Base-by-base conservation (phyloP, 2,888 invertebrate genomes). In the Poecilobothrus nobilitatus region DNA sequence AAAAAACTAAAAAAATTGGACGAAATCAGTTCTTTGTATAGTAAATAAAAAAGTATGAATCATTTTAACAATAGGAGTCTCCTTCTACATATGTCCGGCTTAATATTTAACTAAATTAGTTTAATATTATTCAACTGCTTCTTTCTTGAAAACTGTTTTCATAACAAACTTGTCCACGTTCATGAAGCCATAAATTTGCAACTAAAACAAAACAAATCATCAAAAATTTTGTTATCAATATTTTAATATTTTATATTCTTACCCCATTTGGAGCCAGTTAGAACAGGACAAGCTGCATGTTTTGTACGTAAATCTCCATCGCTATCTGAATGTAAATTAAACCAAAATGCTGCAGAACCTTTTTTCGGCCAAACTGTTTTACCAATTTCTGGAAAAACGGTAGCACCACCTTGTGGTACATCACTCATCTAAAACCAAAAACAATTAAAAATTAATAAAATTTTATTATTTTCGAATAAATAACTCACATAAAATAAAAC, bases 321-420 rank as follows among this genome's bases (percentile, higher is more conserved):
- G 1, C 76, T 79, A 0, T 78, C 77, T 0, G 70, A 63, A 73
- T 80, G 79, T 1, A 79, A 72, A 69, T 79, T 79, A 67, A 78
- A 75, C 80, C 80, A 79, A 63, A 79, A 76, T 20, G 79, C 74
- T 12, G 78, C 85, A 61, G 85, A 87, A n/a, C 95, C 92, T 82
- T 94, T 94, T 76, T 87, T 87, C 0, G 99, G 98, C 86, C 90
- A 91, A 68, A 98, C 82, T 34, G 94, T 88, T 44, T 92, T 86
- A 20, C 91, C 91, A 34, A 97, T 84, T 72, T 89, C 87, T 0
- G 97, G 95, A 81, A 98, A 98, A 15, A 97, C 97, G 0, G 98
- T 98, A 8, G 95, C 95, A 53, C 98, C 98, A 1, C 98, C 98
- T 79, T 94, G 94, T 37, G 90, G 88, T n/a, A 98, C 97, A 78